Evolutionary conservation across 2,113 vertebrate genomes (phyloP), one percentile per base, ranked within the genome.

Genomic region (Oncorhynchus nerka): DNA sequence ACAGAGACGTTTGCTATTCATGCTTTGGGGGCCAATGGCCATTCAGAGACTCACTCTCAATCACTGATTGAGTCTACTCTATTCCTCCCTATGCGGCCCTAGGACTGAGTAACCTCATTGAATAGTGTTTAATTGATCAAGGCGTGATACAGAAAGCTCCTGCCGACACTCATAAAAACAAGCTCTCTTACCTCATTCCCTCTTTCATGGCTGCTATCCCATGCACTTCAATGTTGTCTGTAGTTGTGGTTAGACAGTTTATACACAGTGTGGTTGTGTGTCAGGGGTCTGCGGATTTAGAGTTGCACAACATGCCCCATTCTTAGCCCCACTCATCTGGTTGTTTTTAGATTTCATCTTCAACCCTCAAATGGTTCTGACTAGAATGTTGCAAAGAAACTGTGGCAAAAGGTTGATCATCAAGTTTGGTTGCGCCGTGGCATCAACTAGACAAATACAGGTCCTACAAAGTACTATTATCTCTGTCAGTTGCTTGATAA

Each of bases 1-100:
- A 81, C 68, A 74, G 66, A 85, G 70, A 78, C 82, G 74, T 83
- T 70, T 81, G 68, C 74, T 30, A 51, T 80, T 80, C 77, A 84
- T 55, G 49, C 51, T 57, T n/a, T 61, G 59, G 15, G 8, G n/a
- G 8, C n/a, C 59, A 61, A 22, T 61, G 49, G 49, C 15, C 49
- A 51, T 51, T 51, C 49, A 51, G 15, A 61, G 19, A 61, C n/a
- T 22, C 12, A 11, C 59, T 61, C 20, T 61, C 59, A 61, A 22
- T 20, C 11, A 5, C 49, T 61, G 20, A 8, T 61, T 22, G 59
- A 61, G n/a, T 20, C 59, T 3, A 61, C 59, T 61, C 59, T 1
- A n/a, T 61, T 57, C 51, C 5, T 4, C 51, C 12, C 51, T 57
- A 57, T 57, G 51, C 51, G 12, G 51, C 19, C 51, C 51, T 57